Percentiles rank a stretch among this genome's conserved stretches.
These are phyloP conservation scores for Echinometra lucunter DNA, from an alignment of 53 echinoderm and acorn worm species.

Conservation along the genomic window DNA sequence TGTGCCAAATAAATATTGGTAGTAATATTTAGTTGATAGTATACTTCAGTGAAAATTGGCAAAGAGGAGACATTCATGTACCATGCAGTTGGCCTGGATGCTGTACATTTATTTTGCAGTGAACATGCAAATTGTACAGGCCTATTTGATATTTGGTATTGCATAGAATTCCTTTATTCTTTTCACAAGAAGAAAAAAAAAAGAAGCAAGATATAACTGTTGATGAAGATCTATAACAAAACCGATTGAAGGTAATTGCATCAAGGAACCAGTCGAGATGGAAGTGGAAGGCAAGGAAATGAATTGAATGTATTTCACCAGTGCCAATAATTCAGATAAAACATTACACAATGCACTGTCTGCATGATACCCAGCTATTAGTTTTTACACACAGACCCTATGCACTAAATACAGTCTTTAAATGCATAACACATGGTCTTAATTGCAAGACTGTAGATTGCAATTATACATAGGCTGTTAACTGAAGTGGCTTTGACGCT, in stretches of 20 bases:
- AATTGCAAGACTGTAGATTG: too few relatives aligned
- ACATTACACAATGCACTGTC: neutral
- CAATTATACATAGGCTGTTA: too few relatives aligned
- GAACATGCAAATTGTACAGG: neutral
- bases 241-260: neutral
- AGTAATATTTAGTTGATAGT: neutral
- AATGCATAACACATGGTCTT: too few relatives aligned
- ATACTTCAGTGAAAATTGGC: neutral
- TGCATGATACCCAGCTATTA: too few relatives aligned
- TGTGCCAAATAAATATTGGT: too few relatives aligned
- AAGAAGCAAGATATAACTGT: neutral
- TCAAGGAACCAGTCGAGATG: neutral
- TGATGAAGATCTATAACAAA: neutral
- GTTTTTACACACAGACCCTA: too few relatives aligned
- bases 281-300: neutral
- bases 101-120: neutral
- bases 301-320: neutral
- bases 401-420: too few relatives aligned
- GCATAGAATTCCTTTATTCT: neutral
- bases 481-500: too few relatives aligned
- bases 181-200: too few relatives aligned
- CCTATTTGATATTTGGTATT: neutral
- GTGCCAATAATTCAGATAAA: neutral
- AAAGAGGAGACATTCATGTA: too few relatives aligned
- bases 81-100: too few relatives aligned